Conservation (phyloP, 2,113 vertebrate species). For the Chaetodon auriga region DNA sequence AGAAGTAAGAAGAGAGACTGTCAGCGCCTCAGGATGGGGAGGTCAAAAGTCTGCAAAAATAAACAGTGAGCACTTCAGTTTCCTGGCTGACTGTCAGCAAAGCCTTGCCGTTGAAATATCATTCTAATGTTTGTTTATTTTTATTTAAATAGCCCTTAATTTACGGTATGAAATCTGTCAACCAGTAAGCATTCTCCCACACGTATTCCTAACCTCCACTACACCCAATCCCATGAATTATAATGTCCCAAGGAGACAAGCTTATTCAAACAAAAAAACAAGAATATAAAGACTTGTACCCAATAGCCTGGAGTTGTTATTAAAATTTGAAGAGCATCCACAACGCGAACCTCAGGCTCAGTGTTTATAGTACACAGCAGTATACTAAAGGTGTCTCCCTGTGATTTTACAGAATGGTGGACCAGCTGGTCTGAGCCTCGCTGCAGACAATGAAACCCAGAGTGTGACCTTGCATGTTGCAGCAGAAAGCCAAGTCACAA, state of each 20-base stretch:
- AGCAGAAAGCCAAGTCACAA: constrained; percentile 2
- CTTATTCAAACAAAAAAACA: constrained; percentile 61
- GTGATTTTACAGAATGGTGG: constrained; percentile 34
- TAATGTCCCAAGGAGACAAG: constrained; percentile 33
- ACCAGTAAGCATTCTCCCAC: not conserved
- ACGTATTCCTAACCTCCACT: not conserved
- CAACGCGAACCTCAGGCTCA: constrained; percentile 40
- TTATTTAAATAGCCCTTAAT: not conserved
- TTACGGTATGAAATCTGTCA: constrained; percentile 3
- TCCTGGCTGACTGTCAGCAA: not conserved
- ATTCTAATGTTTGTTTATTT: not conserved
- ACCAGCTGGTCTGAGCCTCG: constrained; percentile 32
- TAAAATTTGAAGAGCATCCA: constrained; percentile 63
- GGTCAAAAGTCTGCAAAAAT: constrained; percentile 54
- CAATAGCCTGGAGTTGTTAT: constrained; percentile 40
- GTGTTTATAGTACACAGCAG: constrained; percentile 53
- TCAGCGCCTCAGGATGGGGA: constrained; percentile 15
- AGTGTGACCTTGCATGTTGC: constrained; percentile 29
- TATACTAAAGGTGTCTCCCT: constrained; percentile 21
- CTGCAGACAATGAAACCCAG: constrained; percentile 26
- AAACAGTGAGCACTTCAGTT: constrained; percentile 3
- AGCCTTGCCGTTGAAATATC: not conserved
- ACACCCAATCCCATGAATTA: constrained; percentile 48
- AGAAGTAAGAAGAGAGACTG: constrained; percentile 8
- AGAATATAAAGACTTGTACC: constrained; percentile 51